phyloP scores from a whole-genome alignment of 2,888 invertebrate genomes.

The Helicoverpa assulta region DNA sequence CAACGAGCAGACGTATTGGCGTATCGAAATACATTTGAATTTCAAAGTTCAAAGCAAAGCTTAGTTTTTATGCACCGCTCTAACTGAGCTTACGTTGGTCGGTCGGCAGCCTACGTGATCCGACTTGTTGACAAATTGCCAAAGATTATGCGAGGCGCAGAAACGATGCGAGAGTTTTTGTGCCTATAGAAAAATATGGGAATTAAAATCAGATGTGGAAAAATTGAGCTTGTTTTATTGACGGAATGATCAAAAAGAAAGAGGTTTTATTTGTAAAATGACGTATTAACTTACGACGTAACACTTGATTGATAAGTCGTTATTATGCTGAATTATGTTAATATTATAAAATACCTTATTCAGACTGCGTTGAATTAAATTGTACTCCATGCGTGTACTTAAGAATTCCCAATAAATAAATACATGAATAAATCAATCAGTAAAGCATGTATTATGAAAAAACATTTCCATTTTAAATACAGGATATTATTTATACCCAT shows the following conservation, averaged over 20 bases:
- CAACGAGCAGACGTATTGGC: slow-evolving; percentile 75
- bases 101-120: slow-evolving; percentile 83
- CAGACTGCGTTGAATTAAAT: no score
- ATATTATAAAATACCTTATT: no score
- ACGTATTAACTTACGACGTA: no score
- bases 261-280: no score
- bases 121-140: slow-evolving; percentile 78
- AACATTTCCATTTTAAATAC: no score
- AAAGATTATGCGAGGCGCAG: slow-evolving; percentile 67
- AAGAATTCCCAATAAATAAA: slow-evolving; percentile 10
- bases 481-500: no score
- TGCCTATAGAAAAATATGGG: slow-evolving; percentile 23
- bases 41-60: slow-evolving; percentile 87
- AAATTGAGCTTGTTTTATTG: neutral
- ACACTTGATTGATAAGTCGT: neutral
- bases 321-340: neutral
- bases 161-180: slow-evolving; percentile 1
- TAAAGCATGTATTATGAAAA: slow-evolving; percentile 16
- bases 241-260: no score
- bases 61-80: slow-evolving; percentile 89
- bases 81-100: slow-evolving; percentile 88
- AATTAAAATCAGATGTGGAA: neutral
- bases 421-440: slow-evolving; percentile 46
- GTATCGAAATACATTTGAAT: slow-evolving; percentile 87
- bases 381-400: neutral